These are phyloP conservation scores for Labeo calbasu DNA, from an alignment of 2,797 vertebrate species.

Conservation along the genomic window DNA sequence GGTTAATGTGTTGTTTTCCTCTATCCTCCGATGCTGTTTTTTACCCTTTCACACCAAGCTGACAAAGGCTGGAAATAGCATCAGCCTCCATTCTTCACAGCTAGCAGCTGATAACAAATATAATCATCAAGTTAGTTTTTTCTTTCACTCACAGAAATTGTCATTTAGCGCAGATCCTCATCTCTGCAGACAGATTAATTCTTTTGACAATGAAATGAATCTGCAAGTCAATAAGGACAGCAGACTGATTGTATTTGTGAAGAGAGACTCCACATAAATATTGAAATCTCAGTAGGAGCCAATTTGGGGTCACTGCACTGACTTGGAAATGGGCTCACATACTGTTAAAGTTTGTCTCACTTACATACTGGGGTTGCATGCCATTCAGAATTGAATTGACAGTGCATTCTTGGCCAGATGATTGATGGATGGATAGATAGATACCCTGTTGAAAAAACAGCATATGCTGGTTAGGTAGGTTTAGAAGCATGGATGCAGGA, in stretches of 20 bases:
- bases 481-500: too few relatives aligned
- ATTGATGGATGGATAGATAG: not conserved
- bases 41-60: constrained; percentile 40
- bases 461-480: too few relatives aligned
- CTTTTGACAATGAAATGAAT: constrained; percentile 57
- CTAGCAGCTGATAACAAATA: constrained; percentile 54
- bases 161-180: constrained; percentile 46
- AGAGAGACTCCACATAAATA: constrained; percentile 46
- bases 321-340: constrained; percentile 27
- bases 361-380: not conserved
- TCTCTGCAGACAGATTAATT: constrained; percentile 54
- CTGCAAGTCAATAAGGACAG: constrained; percentile 61
- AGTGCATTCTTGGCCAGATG: not conserved
- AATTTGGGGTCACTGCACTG: constrained; percentile 48
- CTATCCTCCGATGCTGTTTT: constrained; percentile 12
- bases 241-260: constrained; percentile 50
- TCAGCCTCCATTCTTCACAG: constrained; percentile 41
- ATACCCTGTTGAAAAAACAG: too few relatives aligned
- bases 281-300: constrained; percentile 46
- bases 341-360: constrained; percentile 20
- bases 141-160: constrained; percentile 48
- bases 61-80: constrained; percentile 41
- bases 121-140: constrained; percentile 49
- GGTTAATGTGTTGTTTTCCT: constrained; percentile 51
- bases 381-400: not conserved